phyloP scores from a whole-genome alignment of 1,140 invertebrate species.

The Trichomalopsis sarcophagae region DNA sequence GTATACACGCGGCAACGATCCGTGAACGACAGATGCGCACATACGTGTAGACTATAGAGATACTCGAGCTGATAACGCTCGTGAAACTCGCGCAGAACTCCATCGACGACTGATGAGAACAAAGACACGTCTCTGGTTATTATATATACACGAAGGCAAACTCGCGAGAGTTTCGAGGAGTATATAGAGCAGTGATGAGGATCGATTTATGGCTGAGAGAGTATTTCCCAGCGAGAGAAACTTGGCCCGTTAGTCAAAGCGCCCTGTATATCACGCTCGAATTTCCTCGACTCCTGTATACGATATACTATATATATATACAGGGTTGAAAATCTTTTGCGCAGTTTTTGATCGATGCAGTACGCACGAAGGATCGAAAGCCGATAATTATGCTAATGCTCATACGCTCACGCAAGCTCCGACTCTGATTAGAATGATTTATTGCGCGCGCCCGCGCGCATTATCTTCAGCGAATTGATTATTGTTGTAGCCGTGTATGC shows the following conservation, averaged over 20 bases:
- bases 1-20: too few species aligned
- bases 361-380: not conserved
- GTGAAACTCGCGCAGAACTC: not conserved
- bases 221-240: not conserved
- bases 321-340: too few species aligned
- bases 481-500: not conserved
- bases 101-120: not conserved
- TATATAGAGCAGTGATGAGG: not conserved
- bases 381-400: not conserved
- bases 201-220: constrained; percentile 21
- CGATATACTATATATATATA: too few species aligned
- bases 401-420: too few species aligned
- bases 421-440: too few species aligned
- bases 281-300: not conserved
- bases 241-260: constrained; percentile 20
- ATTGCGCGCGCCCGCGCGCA: not conserved
- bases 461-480: not conserved
- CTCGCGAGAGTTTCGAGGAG: not conserved
- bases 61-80: not conserved
- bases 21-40: too few species aligned
- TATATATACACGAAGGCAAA: not conserved
- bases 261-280: not conserved
- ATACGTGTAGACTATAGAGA: not conserved
- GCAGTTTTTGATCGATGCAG: too few species aligned
- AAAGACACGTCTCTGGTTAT: not conserved